These are phyloP conservation scores for Vombatus ursinus DNA, from an alignment of 2,113 vertebrate species.

Conservation along the genomic window DNA sequence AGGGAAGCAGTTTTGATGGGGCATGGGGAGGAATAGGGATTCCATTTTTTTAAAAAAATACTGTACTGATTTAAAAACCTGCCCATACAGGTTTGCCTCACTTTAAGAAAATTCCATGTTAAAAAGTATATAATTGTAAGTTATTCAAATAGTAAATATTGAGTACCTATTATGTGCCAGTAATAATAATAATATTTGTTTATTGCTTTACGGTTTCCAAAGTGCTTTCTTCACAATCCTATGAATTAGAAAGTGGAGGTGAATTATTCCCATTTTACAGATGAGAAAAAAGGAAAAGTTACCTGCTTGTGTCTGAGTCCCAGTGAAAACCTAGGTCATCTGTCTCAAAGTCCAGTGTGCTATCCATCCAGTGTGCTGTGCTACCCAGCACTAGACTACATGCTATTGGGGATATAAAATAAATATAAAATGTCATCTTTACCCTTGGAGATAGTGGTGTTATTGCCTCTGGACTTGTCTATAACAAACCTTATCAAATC, in stretches of 20 bases:
- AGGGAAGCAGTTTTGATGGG: neutral
- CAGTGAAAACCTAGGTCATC: neutral
- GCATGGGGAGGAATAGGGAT: neutral
- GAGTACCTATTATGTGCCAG: neutral
- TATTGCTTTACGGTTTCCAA: neutral
- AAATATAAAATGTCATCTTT: neutral
- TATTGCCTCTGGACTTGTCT: neutral
- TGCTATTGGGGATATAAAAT: neutral
- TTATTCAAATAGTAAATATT: neutral
- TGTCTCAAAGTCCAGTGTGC: neutral
- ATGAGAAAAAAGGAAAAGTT: neutral
- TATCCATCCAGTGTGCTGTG: neutral
- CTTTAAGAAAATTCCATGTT: conserved; percentile 9
- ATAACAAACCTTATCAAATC: neutral
- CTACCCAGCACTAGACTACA: neutral
- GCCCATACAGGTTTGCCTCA: neutral
- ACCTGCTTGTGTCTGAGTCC: neutral
- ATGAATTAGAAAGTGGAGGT: neutral
- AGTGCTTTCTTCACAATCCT: neutral
- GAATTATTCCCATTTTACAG: neutral
- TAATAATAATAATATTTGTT: neutral
- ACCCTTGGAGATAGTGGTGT: neutral
- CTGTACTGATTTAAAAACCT: conserved; percentile 16
- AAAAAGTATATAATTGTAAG: neutral
- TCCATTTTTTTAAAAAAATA: conserved; percentile 6